Evolutionary conservation across 2,797 vertebrate genomes (phyloP).

Genomic region (Sebastiscus tertius): DNA sequence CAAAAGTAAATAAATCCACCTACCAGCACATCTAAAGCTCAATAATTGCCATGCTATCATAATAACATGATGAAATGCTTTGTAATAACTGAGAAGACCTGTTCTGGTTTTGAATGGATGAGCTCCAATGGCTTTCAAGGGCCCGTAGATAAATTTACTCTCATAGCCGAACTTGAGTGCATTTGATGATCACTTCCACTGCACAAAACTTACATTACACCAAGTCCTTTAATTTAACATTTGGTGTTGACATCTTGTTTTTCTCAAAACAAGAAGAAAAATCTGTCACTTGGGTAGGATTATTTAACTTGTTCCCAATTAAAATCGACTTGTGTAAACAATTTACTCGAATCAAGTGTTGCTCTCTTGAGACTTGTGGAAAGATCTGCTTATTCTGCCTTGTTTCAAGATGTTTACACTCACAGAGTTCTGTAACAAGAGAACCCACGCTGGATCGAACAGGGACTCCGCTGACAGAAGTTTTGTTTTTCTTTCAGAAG

Average conservation of each 20-base stretch:
- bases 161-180: background rate
- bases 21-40: background rate
- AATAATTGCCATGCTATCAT: background rate
- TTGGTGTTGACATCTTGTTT: constrained; percentile 17
- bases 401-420: constrained; percentile 38
- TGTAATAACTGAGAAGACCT: background rate
- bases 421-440: constrained; percentile 15
- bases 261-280: background rate
- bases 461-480: background rate
- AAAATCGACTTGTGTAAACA: constrained; percentile 23
- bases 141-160: constrained; percentile 15
- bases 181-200: background rate
- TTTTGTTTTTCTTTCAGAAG: background rate
- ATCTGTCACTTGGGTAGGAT: background rate
- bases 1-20: background rate
- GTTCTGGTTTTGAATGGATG: constrained; percentile 29
- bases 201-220: background rate
- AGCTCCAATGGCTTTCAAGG: constrained; percentile 40
- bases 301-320: constrained; percentile 40
- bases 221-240: background rate
- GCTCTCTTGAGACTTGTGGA: constrained; percentile 23
- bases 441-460: constrained; percentile 15
- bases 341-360: constrained; percentile 32
- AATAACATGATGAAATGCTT: background rate
- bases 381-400: constrained; percentile 27